Percentiles rank a stretch among this genome's conserved stretches.
Conservation (phyloP, 1,140 invertebrate species). For the Dendroctonus valens region DNA sequence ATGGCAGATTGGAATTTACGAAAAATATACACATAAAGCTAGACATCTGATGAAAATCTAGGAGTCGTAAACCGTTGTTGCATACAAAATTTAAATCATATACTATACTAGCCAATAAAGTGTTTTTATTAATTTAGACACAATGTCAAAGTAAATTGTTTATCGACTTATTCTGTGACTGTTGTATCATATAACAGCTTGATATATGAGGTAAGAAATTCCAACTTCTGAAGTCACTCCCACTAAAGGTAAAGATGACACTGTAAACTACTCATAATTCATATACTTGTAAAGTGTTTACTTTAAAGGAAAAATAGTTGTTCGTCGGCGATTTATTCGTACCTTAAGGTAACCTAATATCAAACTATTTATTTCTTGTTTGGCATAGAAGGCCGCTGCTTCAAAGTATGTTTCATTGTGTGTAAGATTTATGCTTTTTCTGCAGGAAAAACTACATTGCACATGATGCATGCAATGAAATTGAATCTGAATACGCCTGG, state of each 20-base stretch:
- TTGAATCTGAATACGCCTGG: slow-evolving; percentile 20
- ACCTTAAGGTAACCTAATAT: slow-evolving; percentile 25
- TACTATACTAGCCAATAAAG: too few species aligned
- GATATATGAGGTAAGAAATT: too few species aligned
- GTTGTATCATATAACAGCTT: too few species aligned
- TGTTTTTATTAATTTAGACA: too few species aligned
- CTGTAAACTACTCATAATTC: not conserved
- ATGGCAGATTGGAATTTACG: slow-evolving; percentile 32
- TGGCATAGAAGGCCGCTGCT: slow-evolving; percentile 12
- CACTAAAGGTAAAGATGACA: not conserved
- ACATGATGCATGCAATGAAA: slow-evolving; percentile 19
- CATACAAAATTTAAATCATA: not conserved
- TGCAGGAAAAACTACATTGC: slow-evolving; percentile 2
- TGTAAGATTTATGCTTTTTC: slow-evolving; percentile 17
- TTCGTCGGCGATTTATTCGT: not conserved
- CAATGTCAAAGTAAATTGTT: too few species aligned
- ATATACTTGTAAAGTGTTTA: slow-evolving; percentile 2
- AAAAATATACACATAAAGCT: slow-evolving; percentile 33
- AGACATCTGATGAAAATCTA: slow-evolving; percentile 35
- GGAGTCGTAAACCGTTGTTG: slow-evolving; percentile 24
- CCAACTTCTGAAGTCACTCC: too few species aligned
- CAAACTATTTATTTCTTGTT: slow-evolving; percentile 25
- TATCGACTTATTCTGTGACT: too few species aligned
- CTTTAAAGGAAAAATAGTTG: slow-evolving; percentile 12
- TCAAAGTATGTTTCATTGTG: slow-evolving; percentile 21